Evolutionary conservation across 2,888 invertebrate species (phyloP).

Genomic region (Apamea sordens): DNA sequence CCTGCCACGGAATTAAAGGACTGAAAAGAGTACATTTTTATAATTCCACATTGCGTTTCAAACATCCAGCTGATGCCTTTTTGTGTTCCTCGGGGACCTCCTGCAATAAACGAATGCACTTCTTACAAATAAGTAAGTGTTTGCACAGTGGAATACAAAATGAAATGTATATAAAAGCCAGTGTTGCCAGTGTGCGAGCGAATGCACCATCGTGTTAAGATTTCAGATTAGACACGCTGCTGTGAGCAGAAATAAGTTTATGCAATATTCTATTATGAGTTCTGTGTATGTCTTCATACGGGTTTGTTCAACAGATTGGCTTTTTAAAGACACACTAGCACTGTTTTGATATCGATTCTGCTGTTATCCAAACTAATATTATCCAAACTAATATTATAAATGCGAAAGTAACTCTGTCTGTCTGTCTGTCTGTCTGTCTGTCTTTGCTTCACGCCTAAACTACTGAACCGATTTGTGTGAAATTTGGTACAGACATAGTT

Average conservation of each 20-base stretch:
- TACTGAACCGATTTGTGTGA: too few species aligned
- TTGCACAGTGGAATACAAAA: slow-evolving; percentile 8
- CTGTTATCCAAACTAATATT: too few species aligned
- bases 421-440: too few species aligned
- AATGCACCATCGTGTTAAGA: slow-evolving; percentile 21
- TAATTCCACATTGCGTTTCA: not conserved
- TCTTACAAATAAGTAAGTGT: not conserved
- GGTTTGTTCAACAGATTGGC: slow-evolving; percentile 10
- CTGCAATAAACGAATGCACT: not conserved
- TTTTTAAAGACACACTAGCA: not conserved
- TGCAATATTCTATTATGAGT: slow-evolving; percentile 28
- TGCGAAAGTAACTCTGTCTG: too few species aligned
- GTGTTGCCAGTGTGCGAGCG: not conserved
- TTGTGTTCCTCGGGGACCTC: not conserved
- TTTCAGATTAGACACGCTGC: slow-evolving; percentile 24
- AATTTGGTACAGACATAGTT: too few species aligned
- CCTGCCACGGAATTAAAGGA: not conserved
- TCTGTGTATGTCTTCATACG: slow-evolving; percentile 2
- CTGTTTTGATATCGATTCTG: not conserved
- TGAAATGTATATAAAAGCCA: not conserved
- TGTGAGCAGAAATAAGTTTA: slow-evolving; percentile 28
- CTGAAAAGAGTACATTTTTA: not conserved
- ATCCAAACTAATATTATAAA: too few species aligned
- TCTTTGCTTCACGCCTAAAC: too few species aligned
- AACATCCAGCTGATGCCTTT: too few species aligned